These are phyloP conservation scores for Boulengerochromis microlepis DNA, from an alignment of 2,113 vertebrate species.

Conservation along the genomic window DNA sequence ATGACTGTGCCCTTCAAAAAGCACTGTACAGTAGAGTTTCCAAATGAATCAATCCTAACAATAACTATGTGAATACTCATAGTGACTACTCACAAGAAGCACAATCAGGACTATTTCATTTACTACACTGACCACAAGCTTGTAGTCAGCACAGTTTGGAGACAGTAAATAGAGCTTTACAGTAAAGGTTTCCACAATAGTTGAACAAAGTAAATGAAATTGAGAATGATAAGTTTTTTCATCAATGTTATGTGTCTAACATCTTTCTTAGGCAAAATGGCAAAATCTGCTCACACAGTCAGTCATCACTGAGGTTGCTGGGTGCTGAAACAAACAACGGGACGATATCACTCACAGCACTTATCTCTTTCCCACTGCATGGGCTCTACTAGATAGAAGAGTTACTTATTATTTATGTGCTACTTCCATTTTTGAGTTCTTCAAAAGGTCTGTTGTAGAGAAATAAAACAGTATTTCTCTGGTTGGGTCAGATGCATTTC, in stretches of 20 bases:
- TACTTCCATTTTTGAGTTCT: neutral
- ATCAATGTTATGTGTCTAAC: neutral
- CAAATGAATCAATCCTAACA: neutral
- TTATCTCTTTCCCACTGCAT: neutral
- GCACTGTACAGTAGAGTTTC: neutral
- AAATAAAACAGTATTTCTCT: neutral
- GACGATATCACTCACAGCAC: neutral
- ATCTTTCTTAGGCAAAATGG: neutral
- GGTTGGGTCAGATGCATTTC: conserved; percentile 79
- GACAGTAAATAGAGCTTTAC: neutral
- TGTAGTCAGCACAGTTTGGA: neutral
- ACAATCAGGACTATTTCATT: conserved; percentile 3
- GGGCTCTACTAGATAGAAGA: neutral
- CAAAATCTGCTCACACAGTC: neutral
- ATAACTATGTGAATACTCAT: conserved; percentile 18
- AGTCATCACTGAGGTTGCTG: conserved; percentile 34
- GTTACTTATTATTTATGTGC: neutral
- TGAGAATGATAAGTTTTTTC: neutral
- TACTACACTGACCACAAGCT: neutral
- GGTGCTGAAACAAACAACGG: neutral
- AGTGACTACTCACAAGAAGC: conserved; percentile 9
- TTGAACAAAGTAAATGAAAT: neutral
- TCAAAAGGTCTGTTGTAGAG: neutral
- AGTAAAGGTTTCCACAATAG: conserved; percentile 4
- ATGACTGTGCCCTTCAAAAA: neutral